A percentile compares a stretch with the other conserved stretches of the same genome.
Conservation (phyloP, 2,888 invertebrate genomes). For the Acleris holmiana region DNA sequence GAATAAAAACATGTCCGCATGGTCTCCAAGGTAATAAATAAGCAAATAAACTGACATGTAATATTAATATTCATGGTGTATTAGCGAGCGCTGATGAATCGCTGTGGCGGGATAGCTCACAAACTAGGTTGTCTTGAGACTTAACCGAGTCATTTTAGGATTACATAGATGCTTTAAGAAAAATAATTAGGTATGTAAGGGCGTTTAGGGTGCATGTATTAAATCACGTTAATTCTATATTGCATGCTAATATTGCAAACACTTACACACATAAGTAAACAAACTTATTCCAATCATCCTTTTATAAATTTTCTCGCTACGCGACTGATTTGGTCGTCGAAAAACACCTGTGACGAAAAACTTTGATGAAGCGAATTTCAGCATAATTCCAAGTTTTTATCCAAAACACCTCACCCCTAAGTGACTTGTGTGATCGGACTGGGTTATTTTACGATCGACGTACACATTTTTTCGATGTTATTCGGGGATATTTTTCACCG, state of each 20-base stretch:
- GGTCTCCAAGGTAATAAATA: slow-evolving; percentile 43
- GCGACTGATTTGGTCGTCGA: not conserved
- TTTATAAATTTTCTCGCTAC: not conserved
- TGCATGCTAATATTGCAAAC: not conserved
- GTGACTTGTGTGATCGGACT: slow-evolving; percentile 37
- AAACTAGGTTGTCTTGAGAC: slow-evolving; percentile 8
- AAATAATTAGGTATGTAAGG: no score
- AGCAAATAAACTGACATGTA: slow-evolving; percentile 41
- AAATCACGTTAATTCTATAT: no score
- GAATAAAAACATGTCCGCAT: slow-evolving; percentile 34
- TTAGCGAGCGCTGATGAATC: slow-evolving; percentile 37
- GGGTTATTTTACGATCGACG: slow-evolving; percentile 36
- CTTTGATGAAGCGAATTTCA: slow-evolving; percentile 57
- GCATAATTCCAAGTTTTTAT: slow-evolving; percentile 53
- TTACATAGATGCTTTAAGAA: no score
- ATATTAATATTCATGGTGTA: slow-evolving; percentile 45
- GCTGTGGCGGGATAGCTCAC: slow-evolving; percentile 18
- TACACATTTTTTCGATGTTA: slow-evolving; percentile 35
- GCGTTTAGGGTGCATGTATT: no score
- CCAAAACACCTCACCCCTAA: slow-evolving; percentile 32
- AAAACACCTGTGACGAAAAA: slow-evolving; percentile 58
- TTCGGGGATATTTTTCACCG: slow-evolving; percentile 36
- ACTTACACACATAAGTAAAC: not conserved
- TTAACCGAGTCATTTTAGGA: not conserved
- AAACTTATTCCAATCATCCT: not conserved